Evolutionary conservation across 2,888 invertebrate species (phyloP).

Genomic region (Pammene aurita): DNA sequence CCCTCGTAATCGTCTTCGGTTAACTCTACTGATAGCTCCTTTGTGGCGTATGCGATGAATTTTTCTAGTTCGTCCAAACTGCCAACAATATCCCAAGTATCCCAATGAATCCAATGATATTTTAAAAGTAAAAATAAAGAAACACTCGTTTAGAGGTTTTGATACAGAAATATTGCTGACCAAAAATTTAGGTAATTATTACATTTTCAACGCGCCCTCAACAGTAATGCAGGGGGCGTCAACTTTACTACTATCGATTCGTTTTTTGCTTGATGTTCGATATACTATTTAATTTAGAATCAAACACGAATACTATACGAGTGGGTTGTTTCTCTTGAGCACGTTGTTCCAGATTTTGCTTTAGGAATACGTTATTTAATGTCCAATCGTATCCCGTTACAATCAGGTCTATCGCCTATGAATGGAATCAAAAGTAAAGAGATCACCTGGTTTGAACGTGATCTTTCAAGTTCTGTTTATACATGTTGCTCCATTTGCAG

Average conservation of each 20-base stretch:
- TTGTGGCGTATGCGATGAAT: constrained; percentile 90
- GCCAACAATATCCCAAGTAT: constrained; percentile 43
- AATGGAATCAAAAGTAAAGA: constrained; percentile 2
- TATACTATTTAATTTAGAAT: too few species aligned
- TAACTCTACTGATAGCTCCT: constrained; percentile 87
- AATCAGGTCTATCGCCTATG: not conserved
- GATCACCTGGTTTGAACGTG: constrained; percentile 88
- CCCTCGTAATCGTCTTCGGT: constrained; percentile 94
- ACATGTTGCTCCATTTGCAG: constrained; percentile 94
- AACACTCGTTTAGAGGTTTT: not conserved
- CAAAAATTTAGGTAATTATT: not conserved
- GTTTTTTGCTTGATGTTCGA: too few species aligned
- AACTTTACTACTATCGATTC: too few species aligned
- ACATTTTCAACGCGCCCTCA: too few species aligned
- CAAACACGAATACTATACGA: too few species aligned
- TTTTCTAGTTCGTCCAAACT: constrained; percentile 89
- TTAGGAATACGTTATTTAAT: too few species aligned
- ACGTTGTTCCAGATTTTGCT: too few species aligned
- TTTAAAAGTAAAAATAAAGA: not conserved
- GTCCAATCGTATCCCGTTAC: too few species aligned
- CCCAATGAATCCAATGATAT: not conserved
- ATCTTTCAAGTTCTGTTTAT: constrained; percentile 92
- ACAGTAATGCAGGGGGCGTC: too few species aligned
- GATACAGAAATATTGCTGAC: not conserved
- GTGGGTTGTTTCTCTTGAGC: too few species aligned